Evolutionary conservation across 2,888 invertebrate species (phyloP), one percentile per base, ranked within the genome.

Genomic region (Lordiphosa fenestrarum): DNA sequence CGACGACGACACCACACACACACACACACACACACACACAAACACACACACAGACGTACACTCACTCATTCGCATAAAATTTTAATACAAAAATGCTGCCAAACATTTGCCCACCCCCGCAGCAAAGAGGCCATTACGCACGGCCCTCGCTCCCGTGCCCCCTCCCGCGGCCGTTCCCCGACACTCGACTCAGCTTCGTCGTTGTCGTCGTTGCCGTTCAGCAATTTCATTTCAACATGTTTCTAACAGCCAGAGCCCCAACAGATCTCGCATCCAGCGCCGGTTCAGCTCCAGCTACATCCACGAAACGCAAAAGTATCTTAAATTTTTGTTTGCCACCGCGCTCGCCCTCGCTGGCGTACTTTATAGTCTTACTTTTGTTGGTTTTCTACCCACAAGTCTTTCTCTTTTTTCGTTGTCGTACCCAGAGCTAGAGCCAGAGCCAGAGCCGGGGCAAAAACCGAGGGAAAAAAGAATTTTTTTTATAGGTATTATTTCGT

Each of bases 331-430:
- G 69, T 44, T 65, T 58, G 63, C 70, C 61, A 44, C 62, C 54
- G 48, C 48, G 21, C 15, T 50, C 60, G 21, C 41, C 48, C 46
- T 47, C 39, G 36, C 38, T 56, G 68, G 41, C 59, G 74, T 78
- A 76, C 84, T 77, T 77, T 77, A 77, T 77, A 81, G 77, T 84
- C 68, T 80, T 82, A 82, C 86, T 85, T 85, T 80, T 78, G 77
- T 82, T 87, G 81, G 74, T 80, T 85, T 82, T 82, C 84, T 85
- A 86, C 86, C 86, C 86, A 86, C 87, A 86, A 86, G 87, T 86
- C 86, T 86, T 87, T 87, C 87, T 85, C 86, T 44, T 86, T 86
- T 87, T 85, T 66, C 66, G 66, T 66, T 66, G 66, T 59, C 53
- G 65, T 50, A 50, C 53, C 66, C 67, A 55, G 57, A 19, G 19